Evolutionary conservation across 2,888 invertebrate species (phyloP), one percentile per base, ranked within the genome.

Genomic region (Netelia melanura): DNA sequence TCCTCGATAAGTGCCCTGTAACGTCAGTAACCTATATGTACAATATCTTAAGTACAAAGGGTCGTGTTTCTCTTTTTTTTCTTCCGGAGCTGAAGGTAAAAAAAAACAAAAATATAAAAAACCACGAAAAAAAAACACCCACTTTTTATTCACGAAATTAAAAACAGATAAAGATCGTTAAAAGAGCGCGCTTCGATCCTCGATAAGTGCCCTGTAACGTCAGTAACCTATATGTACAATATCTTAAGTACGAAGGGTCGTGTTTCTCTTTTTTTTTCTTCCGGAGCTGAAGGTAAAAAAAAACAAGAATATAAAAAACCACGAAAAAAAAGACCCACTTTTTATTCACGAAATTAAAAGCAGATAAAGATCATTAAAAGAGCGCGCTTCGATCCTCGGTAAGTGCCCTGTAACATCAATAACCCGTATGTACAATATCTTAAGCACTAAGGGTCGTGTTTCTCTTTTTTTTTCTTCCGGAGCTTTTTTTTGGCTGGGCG

Each of bases 41-140:
- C 65, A 79, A 77, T 58, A 68, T 68, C 75, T 86, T 82, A 85
- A 62, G 83, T 48, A 74, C 84, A 84, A 85, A 17, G 3, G 65
- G 71, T 78, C 43, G 8, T 65, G 5, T n/a, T 62, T 77, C 14
- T 9, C 44, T 17, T 17, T 17, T 17, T 17, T 17, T 17, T 17
- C 17, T 17, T 17, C 17, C 17, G 17, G 0, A 17, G 17, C 17
- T 17, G 17, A 0, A 0, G 17, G 0, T 17, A 17, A 30, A 14
- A 48, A 10, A 10, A 0, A 48, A 58, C 21, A 23, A 17, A 1
- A 58, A 58, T 17, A 17, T 0, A 17, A 17, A 17, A 0, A 56
- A 8, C 8, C 9, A 2, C 58, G 1, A 58, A 58, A 9, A 21
- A 17, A 68, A 68, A 68, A 68, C 25, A 23, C 48, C 11, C 25